These are phyloP conservation scores for Seira musarum DNA, from an alignment of 2,888 invertebrate genomes.

Conservation along the genomic window DNA sequence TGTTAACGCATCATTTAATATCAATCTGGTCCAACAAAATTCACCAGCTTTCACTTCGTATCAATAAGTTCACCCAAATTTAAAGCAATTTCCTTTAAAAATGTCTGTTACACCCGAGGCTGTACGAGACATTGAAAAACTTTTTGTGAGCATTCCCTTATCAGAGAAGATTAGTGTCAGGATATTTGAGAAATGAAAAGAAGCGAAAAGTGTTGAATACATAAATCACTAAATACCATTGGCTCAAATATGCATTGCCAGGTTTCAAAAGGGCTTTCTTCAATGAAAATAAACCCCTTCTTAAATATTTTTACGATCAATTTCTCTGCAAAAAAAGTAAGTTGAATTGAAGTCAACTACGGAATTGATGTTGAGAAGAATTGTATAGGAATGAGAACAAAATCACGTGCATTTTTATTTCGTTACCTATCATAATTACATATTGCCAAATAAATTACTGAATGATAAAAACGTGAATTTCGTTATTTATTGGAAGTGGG, in stretches of 20 bases:
- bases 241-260: not conserved
- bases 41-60: too few species aligned
- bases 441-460: slow-evolving; percentile 10
- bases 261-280: not conserved
- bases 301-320: slow-evolving; percentile 1
- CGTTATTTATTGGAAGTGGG: slow-evolving; percentile 10
- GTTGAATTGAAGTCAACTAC: too few species aligned
- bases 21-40: too few species aligned
- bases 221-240: not conserved
- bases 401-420: not conserved
- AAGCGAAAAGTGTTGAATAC: slow-evolving; percentile 7
- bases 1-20: too few species aligned
- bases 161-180: slow-evolving; percentile 1
- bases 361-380: not conserved
- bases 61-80: too few species aligned
- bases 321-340: not conserved
- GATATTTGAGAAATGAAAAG: not conserved
- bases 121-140: not conserved
- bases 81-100: too few species aligned
- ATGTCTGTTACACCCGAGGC: too few species aligned
- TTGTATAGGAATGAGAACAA: not conserved
- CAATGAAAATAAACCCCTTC: slow-evolving; percentile 4
- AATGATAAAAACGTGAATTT: slow-evolving; percentile 10
- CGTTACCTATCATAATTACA: slow-evolving; percentile 12
- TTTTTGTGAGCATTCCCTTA: not conserved